Evolutionary conservation across 2,113 vertebrate species (phyloP).

Genomic region (Callipepla californica): DNA sequence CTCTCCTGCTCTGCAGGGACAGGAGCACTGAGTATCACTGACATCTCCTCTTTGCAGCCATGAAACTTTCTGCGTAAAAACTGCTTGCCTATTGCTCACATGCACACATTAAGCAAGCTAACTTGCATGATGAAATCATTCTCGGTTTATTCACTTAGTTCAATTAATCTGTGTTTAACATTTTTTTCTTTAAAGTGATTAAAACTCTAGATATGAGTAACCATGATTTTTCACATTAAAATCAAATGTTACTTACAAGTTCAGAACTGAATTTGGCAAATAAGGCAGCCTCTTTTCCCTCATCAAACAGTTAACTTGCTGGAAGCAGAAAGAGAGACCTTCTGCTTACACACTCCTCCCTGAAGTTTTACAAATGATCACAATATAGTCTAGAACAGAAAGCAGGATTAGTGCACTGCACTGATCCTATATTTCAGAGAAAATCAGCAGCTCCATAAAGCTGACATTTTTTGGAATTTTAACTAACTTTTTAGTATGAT

Average conservation of each 20-base stretch:
- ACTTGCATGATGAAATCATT: not conserved
- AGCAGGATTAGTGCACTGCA: not conserved
- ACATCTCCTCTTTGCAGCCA: not conserved
- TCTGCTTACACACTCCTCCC: not conserved
- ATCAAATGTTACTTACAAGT: not conserved
- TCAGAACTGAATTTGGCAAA: not conserved
- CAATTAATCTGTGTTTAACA: not conserved
- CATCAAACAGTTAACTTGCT: not conserved
- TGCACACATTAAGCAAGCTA: not conserved
- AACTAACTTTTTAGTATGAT: not conserved
- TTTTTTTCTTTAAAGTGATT: not conserved
- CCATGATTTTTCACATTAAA: not conserved
- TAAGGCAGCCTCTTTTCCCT: not conserved
- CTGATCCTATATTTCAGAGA: not conserved
- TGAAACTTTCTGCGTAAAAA: not conserved
- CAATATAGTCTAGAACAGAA: not conserved
- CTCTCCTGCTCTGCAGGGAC: not conserved
- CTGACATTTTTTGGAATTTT: not conserved
- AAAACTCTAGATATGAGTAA: not conserved
- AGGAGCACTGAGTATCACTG: not conserved
- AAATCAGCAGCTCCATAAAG: not conserved
- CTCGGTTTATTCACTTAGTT: not conserved
- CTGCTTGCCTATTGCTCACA: not conserved
- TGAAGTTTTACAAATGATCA: not conserved
- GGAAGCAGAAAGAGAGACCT: not conserved